Base-by-base conservation (phyloP, 1,140 invertebrate species). In the Hesperophylax magnus region DNA sequence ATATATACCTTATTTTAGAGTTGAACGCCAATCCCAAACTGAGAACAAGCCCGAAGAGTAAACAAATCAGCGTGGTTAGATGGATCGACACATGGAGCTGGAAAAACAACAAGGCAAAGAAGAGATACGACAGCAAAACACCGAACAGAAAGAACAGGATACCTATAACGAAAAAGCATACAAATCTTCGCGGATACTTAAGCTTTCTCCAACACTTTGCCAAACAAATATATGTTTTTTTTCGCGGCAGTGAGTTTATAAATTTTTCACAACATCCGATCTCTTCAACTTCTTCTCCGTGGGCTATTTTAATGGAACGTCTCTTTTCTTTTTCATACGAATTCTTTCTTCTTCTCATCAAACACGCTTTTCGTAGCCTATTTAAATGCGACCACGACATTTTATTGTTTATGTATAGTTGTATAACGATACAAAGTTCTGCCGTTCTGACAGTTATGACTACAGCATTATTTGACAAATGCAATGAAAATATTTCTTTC, bases 21-120 rank as follows among this genome's bases (percentile, higher is more conserved):
- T 92, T 94, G 85, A 93, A 94, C 24, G 93, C 93, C 71, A 95
- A 86, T 24, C 93, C 93, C 65, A 95, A 86, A 2, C 92, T 92
- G 22, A 94, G 88, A 82, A 94, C 86, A 17, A 92, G 85, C 9
- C 93, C 93, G 78, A 94, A 88, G 56, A 92, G 75, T 34, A 89
- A 91, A 83, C 93, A 93, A 39, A 94, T 86, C 11, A 92, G 85
- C 2, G 93, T 93, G 0, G 93, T 72, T 6, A 60, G 9, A 15
- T 71, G 47, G 8, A 81, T 2, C 1, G 79, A 76, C 18, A 79
- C 2, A 2, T 78, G 78, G 5, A 83, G 53, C 56, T 81, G 39
- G 47, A 56, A 78, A 2, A 81, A 39, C 7, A 80, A 58, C 20
- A 78, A 22, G 5, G 52, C 53, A 65, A 78, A 83, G 7, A 83